Conservation (phyloP, 1,140 invertebrate genomes). For the Anastrepha ludens region DNA sequence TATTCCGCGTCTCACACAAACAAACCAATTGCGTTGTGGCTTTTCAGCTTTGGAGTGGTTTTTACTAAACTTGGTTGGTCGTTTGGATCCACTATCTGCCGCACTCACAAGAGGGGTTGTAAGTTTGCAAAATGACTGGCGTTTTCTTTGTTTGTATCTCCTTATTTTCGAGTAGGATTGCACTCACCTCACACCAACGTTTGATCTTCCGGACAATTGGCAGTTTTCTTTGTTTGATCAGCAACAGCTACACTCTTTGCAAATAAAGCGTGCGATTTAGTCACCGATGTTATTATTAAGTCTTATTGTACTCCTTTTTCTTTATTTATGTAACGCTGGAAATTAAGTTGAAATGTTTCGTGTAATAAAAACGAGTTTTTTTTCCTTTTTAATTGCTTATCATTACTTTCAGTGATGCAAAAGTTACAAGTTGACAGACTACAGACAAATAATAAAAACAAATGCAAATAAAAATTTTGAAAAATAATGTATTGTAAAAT, state of each 20-base stretch:
- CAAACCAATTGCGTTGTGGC: slow-evolving; percentile 2
- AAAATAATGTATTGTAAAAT: no score
- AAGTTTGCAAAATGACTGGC: slow-evolving; percentile 35
- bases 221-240: slow-evolving; percentile 34
- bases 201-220: slow-evolving; percentile 58
- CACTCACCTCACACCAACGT: slow-evolving; percentile 55
- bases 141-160: slow-evolving; percentile 68
- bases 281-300: not conserved
- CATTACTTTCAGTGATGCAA: not conserved
- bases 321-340: slow-evolving; percentile 5
- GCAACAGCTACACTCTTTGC: not conserved
- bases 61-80: slow-evolving; percentile 6
- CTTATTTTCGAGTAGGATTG: slow-evolving; percentile 28
- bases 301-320: not conserved
- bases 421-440: not conserved
- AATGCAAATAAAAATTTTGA: no score
- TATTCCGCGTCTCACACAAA: slow-evolving; percentile 15
- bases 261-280: not conserved
- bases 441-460: no score
- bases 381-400: not conserved
- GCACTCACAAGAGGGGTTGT: not conserved
- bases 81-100: not conserved
- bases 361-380: not conserved
- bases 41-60: not conserved
- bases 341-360: not conserved